Evolutionary conservation across 2,797 vertebrate genomes (phyloP), one percentile per base, ranked within the genome.

Genomic region (Linurgus olivaceus): DNA sequence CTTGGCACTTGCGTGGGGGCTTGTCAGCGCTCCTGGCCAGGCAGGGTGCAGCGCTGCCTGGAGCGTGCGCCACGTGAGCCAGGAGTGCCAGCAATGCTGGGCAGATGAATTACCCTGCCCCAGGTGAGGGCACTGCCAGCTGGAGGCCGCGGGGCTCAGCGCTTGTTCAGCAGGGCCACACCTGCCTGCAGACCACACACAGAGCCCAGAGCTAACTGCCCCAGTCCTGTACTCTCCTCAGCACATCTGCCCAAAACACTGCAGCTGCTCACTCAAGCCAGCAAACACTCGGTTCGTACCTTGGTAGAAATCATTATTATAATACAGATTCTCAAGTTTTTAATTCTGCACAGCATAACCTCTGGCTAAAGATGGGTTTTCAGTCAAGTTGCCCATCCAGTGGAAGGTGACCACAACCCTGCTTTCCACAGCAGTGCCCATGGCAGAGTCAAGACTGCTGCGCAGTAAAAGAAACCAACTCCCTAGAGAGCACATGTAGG

Each of bases 1-100:
- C 45, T 63, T 47, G 26, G 21, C 15, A 4, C 31, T 40, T 4
- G 37, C 33, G 12, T 0, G 0, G 2, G 61, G 44, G 51, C n/a
- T 29, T 5, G 19, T 18, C 38, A 2, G 12, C 7, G 59, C 10
- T 61, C 45, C 59, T 73, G 31, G 51, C 0, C 10, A 73, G 50
- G 62, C 83, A 72, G 91, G 33, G 68, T 48, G 47, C 51, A 1
- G 21, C 0, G 7, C 11, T 75, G 50, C 12, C 12, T 0, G 42
- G 4, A 48, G 66, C 1, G 0, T 11, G 62, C 12, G 58, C 59
- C 66, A 11, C 2, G 1, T 9, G 47, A 54, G 11, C 11, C 71
- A 5, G 17, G 10, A 3, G 10, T 28, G 71, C 52, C 68, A 26
- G 3, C 0, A 37, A 5, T 0, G 13, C 42, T 4, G 37, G 20